Evolutionary conservation across 2,888 invertebrate genomes (phyloP).

Genomic region (Caenorhabditis sp.): DNA sequence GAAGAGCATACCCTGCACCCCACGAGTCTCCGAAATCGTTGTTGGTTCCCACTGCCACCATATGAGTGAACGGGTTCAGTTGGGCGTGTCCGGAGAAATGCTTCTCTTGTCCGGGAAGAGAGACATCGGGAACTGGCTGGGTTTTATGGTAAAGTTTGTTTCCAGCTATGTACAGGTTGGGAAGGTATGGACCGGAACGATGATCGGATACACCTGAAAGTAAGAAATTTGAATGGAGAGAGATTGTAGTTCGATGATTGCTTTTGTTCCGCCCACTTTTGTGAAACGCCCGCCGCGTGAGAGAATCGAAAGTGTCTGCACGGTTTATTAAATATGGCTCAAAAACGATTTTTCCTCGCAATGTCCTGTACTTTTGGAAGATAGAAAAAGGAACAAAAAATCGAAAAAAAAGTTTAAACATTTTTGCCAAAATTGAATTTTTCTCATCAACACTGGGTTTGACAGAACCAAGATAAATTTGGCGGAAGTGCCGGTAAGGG

Average conservation of each 20-base stretch:
- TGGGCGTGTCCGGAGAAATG: constrained; percentile 75
- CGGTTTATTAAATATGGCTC: no score
- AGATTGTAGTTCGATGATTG: no score
- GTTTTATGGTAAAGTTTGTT: constrained; percentile 75
- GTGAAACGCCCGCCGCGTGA: no score
- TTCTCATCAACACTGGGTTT: no score
- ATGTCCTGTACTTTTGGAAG: no score
- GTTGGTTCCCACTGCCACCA: constrained; percentile 69
- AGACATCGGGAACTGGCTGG: constrained; percentile 73
- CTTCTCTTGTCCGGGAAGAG: constrained; percentile 73
- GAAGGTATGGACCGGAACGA: constrained; percentile 73
- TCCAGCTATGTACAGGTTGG: constrained; percentile 74
- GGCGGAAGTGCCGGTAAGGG: no score
- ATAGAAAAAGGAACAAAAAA: no score
- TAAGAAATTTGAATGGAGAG: neutral
- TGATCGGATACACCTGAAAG: constrained; percentile 72
- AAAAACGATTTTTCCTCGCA: no score
- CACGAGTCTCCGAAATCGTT: constrained; percentile 73
- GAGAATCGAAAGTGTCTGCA: no score
- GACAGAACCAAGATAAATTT: no score
- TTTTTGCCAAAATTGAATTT: neutral
- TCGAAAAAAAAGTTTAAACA: no score
- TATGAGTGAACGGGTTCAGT: constrained; percentile 74
- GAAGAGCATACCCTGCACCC: constrained; percentile 73
- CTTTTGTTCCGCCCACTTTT: no score